A percentile compares a stretch with the other conserved stretches of the same genome.
phyloP scores from a whole-genome alignment of 1,140 invertebrate genomes.

The Agraylea sexmaculata region DNA sequence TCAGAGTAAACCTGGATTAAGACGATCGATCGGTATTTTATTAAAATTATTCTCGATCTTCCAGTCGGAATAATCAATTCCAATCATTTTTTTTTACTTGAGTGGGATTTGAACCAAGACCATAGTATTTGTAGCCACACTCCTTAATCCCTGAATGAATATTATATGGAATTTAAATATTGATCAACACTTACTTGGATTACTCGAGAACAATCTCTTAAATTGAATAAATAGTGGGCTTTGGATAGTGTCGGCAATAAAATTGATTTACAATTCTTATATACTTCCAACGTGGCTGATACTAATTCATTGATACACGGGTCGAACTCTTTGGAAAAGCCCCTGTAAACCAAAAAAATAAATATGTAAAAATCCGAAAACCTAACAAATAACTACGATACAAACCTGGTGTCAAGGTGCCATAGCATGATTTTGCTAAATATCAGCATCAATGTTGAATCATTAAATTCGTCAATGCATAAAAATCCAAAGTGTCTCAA shows the following conservation, averaged over 20 bases:
- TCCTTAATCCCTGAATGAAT: too few species aligned
- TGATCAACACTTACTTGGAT: conserved; percentile 58
- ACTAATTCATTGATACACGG: conserved; percentile 85
- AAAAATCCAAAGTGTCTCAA: conserved; percentile 82
- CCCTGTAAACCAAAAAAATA: conserved; percentile 41
- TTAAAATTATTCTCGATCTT: too few species aligned
- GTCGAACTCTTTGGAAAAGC: conserved; percentile 93
- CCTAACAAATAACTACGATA: background rate
- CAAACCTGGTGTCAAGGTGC: conserved; percentile 80
- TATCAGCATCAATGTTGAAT: conserved; percentile 73
- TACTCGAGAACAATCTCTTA: conserved; percentile 87
- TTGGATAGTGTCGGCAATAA: conserved; percentile 83
- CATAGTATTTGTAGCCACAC: too few species aligned
- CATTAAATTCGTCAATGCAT: conserved; percentile 82
- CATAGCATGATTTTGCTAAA: conserved; percentile 87
- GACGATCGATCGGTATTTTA: too few species aligned
- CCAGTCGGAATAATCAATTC: too few species aligned
- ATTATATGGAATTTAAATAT: too few species aligned
- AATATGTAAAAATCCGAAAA: background rate
- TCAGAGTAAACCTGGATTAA: too few species aligned
- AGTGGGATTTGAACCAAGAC: too few species aligned
- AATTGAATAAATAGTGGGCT: conserved; percentile 90
- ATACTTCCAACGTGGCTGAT: conserved; percentile 71
- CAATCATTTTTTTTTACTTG: too few species aligned
- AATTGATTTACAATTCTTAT: conserved; percentile 70